phyloP scores from a whole-genome alignment of 2,888 invertebrate genomes.

The Dascillus cervinus region DNA sequence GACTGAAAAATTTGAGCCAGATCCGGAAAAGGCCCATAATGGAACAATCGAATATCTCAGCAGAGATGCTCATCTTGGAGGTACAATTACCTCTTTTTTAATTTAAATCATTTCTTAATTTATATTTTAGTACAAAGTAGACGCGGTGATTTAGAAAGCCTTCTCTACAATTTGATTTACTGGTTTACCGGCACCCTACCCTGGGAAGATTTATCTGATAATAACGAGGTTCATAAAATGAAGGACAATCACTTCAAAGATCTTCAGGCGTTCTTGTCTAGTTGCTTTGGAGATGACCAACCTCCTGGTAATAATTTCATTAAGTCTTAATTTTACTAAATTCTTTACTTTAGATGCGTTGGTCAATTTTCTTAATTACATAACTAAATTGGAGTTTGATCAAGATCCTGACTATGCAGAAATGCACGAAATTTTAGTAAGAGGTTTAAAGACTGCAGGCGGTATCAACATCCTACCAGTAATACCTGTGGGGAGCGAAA shows the following conservation, averaged over 20 bases:
- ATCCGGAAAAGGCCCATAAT: conserved; percentile 89
- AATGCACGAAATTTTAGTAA: too few species aligned
- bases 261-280: conserved; percentile 40
- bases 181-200: conserved; percentile 82
- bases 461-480: too few species aligned
- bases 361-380: too few species aligned
- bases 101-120: too few species aligned
- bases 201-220: conserved; percentile 67
- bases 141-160: conserved; percentile 89
- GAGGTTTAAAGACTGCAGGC: too few species aligned
- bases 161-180: conserved; percentile 87
- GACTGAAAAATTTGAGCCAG: conserved; percentile 69
- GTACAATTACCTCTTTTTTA: conserved; percentile 43
- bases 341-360: too few species aligned
- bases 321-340: too few species aligned
- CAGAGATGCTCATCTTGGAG: conserved; percentile 90
- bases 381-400: too few species aligned
- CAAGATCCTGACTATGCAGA: too few species aligned
- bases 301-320: conserved; percentile 46
- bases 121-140: conserved; percentile 76
- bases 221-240: conserved; percentile 55
- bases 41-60: conserved; percentile 97
- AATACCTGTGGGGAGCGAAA: too few species aligned
- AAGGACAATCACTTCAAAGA: conserved; percentile 63
- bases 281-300: conserved; percentile 36